Base-by-base conservation (phyloP, 2,113 vertebrate genomes). In the Triplophysa tibetana region DNA sequence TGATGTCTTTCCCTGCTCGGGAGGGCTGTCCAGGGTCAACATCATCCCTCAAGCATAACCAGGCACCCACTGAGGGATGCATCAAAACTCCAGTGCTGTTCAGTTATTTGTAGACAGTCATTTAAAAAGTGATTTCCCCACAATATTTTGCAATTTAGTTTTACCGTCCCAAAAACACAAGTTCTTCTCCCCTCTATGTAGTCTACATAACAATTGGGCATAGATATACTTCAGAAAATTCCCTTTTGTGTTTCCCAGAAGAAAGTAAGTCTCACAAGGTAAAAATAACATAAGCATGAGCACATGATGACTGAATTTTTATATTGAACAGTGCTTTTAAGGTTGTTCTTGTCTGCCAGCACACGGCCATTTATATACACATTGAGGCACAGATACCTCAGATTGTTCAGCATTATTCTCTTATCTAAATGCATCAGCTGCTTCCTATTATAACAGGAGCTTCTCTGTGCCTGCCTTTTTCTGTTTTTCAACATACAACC, bases 11-110 rank as follows among this genome's bases (percentile, higher is more conserved):
- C 26, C 26, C 38, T 33, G 56, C 14, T 54, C 43, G 14, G 58
- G 43, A 72, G 24, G 56, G 68, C 16, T 7, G 41, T 41, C 38
- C 9, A 62, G 67, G 77, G 77, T 79, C 58, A 80, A 52, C 26
- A 63, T 75, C 16, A 62, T 26, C 73, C 41, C 58, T 63, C 58
- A 62, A 62, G 11, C 60, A 63, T 23, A 75, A 63, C 1, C 58
- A 63, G 58, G 19, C 73, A 75, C 23, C 58, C 73, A 48, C 38
- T 62, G 58, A 48, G 41, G 16, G 1, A 2, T n/a, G 56, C 24
- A 48, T 26, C 41, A 13, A 63, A 72, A 61, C 54, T 13, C 11
- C 43, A 75, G 14, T 62, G 16, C 11, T 45, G 8, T 58, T 24
- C 23, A 23, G 11, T 24, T 38, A 12, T 29, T 64, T 70, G 52